phyloP scores from a whole-genome alignment of 2,797 vertebrate species.

The Falco cherrug region DNA sequence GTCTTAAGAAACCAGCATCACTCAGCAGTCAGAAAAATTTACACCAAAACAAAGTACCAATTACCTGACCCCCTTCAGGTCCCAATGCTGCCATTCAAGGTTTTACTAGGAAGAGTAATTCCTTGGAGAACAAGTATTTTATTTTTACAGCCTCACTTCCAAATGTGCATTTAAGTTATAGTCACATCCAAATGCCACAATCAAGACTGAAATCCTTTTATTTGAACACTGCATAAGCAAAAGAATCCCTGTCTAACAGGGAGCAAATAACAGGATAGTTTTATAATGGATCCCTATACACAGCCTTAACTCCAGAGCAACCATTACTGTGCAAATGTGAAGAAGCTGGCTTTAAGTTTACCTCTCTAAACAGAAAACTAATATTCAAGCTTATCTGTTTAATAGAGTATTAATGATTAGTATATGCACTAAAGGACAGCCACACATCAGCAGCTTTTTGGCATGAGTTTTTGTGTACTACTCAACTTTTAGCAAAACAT shows the following conservation, averaged over 20 bases:
- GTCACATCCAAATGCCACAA: not conserved
- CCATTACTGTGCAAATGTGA: not conserved
- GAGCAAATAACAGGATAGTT: not conserved
- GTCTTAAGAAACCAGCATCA: not conserved
- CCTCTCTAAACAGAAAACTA: not conserved
- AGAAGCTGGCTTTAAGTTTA: not conserved
- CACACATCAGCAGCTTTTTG: not conserved
- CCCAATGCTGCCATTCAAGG: not conserved
- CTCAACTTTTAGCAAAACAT: not conserved
- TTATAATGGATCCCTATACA: not conserved
- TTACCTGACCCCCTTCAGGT: not conserved
- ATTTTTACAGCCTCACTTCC: not conserved
- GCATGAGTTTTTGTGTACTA: not conserved
- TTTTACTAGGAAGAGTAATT: not conserved
- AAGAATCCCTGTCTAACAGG: not conserved
- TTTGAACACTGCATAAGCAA: not conserved
- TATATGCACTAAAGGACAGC: not conserved
- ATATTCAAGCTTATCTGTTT: not conserved
- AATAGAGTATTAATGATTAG: not conserved
- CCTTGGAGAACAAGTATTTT: not conserved
- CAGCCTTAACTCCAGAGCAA: not conserved
- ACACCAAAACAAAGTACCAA: not conserved
- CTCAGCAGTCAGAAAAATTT: not conserved
- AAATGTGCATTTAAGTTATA: not conserved
- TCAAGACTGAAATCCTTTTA: not conserved